Conservation (phyloP, 2,113 vertebrate species). For the Tapirus terrestris region DNA sequence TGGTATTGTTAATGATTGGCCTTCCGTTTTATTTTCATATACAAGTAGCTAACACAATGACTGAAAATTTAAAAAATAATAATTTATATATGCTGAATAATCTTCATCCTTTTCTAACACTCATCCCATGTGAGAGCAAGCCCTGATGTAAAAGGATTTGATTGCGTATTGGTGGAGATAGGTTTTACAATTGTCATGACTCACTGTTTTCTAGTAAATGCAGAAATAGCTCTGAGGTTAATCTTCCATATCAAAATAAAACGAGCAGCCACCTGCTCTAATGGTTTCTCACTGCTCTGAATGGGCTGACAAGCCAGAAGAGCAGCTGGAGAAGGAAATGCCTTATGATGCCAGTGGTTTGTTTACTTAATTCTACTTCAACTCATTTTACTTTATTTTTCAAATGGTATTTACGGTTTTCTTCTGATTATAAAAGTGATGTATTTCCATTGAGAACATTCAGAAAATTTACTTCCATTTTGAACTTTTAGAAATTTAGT, state of each 20-base stretch:
- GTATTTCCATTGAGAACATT: background rate
- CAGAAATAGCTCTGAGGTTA: conserved; percentile 78
- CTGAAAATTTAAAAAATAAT: background rate
- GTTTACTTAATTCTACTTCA: conserved; percentile 64
- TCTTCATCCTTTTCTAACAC: background rate
- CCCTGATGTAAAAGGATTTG: conserved; percentile 56
- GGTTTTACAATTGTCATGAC: conserved; percentile 78
- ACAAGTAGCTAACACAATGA: background rate
- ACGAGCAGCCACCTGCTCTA: conserved; percentile 80
- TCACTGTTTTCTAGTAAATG: conserved; percentile 78
- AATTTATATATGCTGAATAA: conserved; percentile 41
- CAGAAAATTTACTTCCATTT: background rate
- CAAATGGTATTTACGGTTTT: conserved; percentile 22
- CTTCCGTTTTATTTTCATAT: conserved; percentile 6
- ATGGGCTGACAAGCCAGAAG: conserved; percentile 63
- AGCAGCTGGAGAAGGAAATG: conserved; percentile 72
- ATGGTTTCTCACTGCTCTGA: conserved; percentile 54
- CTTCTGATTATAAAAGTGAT: background rate
- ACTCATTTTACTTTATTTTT: conserved; percentile 63
- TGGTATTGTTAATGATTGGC: background rate
- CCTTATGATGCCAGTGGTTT: conserved; percentile 63
- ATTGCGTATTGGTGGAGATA: conserved; percentile 43
- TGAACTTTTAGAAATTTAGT: background rate
- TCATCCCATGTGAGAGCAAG: background rate
- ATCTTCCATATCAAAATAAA: conserved; percentile 80